Evolutionary conservation across 2,797 vertebrate species (phyloP).

Genomic region (Kryptopterus vitreolus): DNA sequence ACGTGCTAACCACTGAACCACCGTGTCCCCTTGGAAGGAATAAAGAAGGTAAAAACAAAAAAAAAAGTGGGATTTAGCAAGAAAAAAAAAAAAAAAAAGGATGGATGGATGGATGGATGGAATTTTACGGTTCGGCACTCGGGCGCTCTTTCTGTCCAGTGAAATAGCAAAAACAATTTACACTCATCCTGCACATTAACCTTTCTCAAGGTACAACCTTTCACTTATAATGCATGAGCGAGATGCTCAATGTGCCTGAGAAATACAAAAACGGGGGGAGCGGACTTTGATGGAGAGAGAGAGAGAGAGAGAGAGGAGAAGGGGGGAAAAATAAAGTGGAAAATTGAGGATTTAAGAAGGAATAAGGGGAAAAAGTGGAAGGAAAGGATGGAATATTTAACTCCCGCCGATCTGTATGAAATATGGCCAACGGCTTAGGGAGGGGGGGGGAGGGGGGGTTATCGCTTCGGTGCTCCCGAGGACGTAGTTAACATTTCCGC

Average conservation of each 20-base stretch:
- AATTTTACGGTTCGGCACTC: slow-evolving; percentile 69
- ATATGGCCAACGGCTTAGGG: slow-evolving; percentile 47
- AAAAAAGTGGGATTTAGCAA: slow-evolving; percentile 32
- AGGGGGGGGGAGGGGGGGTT: too few relatives aligned
- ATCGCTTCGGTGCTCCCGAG: slow-evolving; percentile 50
- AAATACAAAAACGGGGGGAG: slow-evolving; percentile 48
- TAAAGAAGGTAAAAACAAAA: neutral
- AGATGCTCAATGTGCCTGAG: slow-evolving; percentile 62
- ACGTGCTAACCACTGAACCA: too few relatives aligned
- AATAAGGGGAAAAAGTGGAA: slow-evolving; percentile 40
- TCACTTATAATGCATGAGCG: slow-evolving; percentile 55
- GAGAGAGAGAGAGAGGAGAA: too few relatives aligned
- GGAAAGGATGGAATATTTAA: slow-evolving; percentile 52
- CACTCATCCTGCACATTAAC: slow-evolving; percentile 72
- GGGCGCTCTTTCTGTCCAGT: slow-evolving; percentile 63
- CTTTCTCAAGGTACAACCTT: slow-evolving; percentile 62
- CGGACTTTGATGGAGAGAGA: slow-evolving; percentile 20
- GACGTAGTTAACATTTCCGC: slow-evolving; percentile 61
- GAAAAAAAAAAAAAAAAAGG: slow-evolving; percentile 20
- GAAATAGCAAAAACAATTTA: slow-evolving; percentile 73
- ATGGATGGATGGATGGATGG: slow-evolving; percentile 55
- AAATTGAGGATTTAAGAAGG: slow-evolving; percentile 40
- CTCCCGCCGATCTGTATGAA: slow-evolving; percentile 60
- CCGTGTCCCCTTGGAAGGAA: slow-evolving; percentile 21
- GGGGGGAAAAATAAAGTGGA: slow-evolving; percentile 11